A percentile compares a stretch with the other conserved stretches of the same genome.
phyloP scores from a whole-genome alignment of 2,888 invertebrate species.

The Coelopa pilipes region DNA sequence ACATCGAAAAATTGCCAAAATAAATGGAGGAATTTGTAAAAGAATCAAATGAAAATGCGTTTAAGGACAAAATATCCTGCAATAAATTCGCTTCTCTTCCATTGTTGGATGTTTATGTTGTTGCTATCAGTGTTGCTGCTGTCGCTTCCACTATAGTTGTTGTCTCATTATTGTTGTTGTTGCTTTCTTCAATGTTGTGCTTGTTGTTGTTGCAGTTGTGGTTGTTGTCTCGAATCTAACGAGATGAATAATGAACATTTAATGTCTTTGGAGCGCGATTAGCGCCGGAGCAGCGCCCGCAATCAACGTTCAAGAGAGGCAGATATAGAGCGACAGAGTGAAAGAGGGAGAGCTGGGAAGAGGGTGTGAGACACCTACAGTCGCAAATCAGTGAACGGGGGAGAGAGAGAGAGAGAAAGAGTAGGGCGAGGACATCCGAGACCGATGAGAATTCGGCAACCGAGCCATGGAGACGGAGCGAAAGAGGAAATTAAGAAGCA shows the following conservation, averaged over 20 bases:
- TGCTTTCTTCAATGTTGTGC: neutral
- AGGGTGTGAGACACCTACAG: too few relatives aligned
- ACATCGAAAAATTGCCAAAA: neutral
- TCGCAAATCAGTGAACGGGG: too few relatives aligned
- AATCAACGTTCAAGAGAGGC: too few relatives aligned
- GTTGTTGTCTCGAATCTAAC: slow-evolving; percentile 7
- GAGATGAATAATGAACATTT: slow-evolving; percentile 43
- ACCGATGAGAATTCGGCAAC: too few relatives aligned
- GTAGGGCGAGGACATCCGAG: too few relatives aligned
- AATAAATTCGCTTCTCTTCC: slow-evolving; percentile 16
- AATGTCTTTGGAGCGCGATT: slow-evolving; percentile 35
- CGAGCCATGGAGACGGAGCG: too few relatives aligned
- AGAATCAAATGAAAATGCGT: slow-evolving; percentile 20
- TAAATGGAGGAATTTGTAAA: slow-evolving; percentile 19
- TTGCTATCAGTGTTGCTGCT: neutral
- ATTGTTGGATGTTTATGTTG: neutral
- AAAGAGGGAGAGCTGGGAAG: too few relatives aligned
- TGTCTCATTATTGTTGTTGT: too few relatives aligned
- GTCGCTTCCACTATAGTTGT: neutral
- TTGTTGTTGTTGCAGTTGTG: neutral
- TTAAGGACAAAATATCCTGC: slow-evolving; percentile 16
- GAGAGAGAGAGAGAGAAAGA: too few relatives aligned
- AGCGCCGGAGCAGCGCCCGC: slow-evolving; percentile 1
- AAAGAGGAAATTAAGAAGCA: too few relatives aligned
- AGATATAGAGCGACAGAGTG: too few relatives aligned